These are phyloP conservation scores for Heliconius eleuchia DNA, from an alignment of 1,140 invertebrate species.

Conservation along the genomic window DNA sequence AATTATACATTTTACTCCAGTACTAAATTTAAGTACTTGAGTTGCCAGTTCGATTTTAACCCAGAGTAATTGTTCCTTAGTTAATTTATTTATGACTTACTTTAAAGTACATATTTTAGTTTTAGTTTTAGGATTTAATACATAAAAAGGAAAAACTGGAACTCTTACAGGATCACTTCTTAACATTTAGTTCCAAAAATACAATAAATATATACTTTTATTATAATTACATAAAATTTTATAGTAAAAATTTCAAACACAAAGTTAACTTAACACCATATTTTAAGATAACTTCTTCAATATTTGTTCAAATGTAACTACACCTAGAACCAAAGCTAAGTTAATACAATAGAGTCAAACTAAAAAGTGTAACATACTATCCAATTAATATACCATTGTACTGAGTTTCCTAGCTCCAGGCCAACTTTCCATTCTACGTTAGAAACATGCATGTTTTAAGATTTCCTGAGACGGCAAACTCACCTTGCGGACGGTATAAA, in stretches of 20 bases:
- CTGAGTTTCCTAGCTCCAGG: conserved; percentile 18
- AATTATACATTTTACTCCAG: neutral
- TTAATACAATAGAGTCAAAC: conserved; percentile 16
- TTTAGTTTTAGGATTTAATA: no score
- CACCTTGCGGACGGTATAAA: conserved; percentile 21
- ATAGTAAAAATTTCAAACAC: neutral
- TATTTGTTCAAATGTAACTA: conserved; percentile 7
- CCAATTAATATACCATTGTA: conserved; percentile 27
- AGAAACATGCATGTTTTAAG: conserved; percentile 18
- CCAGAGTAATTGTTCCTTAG: no score
- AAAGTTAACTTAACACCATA: neutral
- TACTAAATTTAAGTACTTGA: no score
- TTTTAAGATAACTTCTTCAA: conserved; percentile 4
- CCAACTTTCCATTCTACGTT: conserved; percentile 23
- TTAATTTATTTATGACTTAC: no score
- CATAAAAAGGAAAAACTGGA: no score
- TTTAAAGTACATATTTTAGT: no score
- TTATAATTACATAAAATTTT: neutral
- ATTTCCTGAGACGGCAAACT: conserved; percentile 24
- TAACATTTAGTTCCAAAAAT: no score
- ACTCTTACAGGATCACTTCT: no score
- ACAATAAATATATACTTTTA: no score
- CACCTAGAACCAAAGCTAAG: conserved; percentile 12
- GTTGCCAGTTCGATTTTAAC: no score
- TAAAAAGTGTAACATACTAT: conserved; percentile 30